These are phyloP conservation scores for Nematolebias whitei DNA, from an alignment of 2,113 vertebrate species.

Conservation along the genomic window DNA sequence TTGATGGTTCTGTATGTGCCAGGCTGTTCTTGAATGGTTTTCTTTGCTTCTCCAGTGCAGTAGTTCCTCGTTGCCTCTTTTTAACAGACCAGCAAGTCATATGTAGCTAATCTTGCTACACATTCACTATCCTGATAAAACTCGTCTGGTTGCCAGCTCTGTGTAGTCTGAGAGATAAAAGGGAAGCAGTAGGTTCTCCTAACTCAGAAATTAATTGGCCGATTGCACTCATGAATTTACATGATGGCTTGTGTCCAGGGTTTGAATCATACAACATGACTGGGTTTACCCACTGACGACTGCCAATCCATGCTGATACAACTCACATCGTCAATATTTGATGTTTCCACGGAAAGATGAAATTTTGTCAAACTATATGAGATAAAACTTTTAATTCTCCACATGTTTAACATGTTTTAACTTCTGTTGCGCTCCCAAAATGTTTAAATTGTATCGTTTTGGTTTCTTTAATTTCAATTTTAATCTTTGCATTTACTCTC, in stretches of 20 bases:
- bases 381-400: neutral
- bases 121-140: constrained; percentile 6
- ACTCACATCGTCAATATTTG: constrained; percentile 2
- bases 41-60: constrained; percentile 19
- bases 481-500: neutral
- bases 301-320: constrained; percentile 17
- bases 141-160: constrained; percentile 42
- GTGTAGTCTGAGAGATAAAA: constrained; percentile 39
- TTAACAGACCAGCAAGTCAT: constrained; percentile 37
- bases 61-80: constrained; percentile 22
- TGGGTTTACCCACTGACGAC: constrained; percentile 10
- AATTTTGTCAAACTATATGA: neutral
- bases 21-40: constrained; percentile 26
- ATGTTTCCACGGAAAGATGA: too few species aligned
- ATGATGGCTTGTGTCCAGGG: constrained; percentile 32
- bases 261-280: constrained; percentile 23
- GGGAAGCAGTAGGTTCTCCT: constrained; percentile 42
- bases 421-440: too few species aligned
- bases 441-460: too few species aligned
- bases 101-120: constrained; percentile 25
- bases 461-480: too few species aligned
- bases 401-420: neutral
- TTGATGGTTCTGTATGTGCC: constrained; percentile 15
- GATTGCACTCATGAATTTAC: constrained; percentile 30
- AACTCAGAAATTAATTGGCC: constrained; percentile 32